Base-by-base conservation (phyloP, 2,113 vertebrate species). In the Romanogobio albipinnatus region DNA sequence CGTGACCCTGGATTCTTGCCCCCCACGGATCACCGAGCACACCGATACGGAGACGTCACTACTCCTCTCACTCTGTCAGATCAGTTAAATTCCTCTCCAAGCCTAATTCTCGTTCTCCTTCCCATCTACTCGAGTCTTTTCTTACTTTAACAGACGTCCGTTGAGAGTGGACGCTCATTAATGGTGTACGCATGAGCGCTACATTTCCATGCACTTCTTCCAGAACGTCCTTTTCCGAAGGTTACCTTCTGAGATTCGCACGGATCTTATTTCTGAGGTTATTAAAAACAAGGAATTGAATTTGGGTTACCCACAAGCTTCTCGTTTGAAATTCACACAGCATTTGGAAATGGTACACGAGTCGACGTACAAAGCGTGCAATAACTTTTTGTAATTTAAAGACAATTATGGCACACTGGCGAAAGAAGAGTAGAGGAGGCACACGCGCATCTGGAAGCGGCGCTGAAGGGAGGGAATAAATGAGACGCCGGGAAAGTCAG, bases 21-120 rank as follows among this genome's bases (percentile, higher is more conserved):
- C 79, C 77, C 82, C 17, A 59, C 9, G 86, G 90, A 88, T 92
- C 91, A 91, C 74, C 81, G 87, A 90, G 80, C 86, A 89, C 53
- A 89, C 53, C 3, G 81, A 26, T 83, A 84, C 83, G 11, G 86
- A 86, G 86, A 90, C 85, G 74, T 87, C 77, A 76, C 51, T 81
- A 26, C 36, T 33, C 61, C 74, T 47, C 19, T 71, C 58, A 56
- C 24, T 43, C 24, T 45, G 19, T 19, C 49, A 11, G 43, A 82
- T 53, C 43, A 62, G 82, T 76, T 39, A 15, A 77, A 84, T 64
- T 66, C 24, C 61, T 76, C 61, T 33, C n/a, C 5, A 45, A 76
- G 73, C 15, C 26, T 64, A 78, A 84, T 79, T 51, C 19, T 78
- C 75, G 17, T 73, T 70, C 73, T 78, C 26, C 49, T 59, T 24